Percentiles rank a stretch among this genome's conserved stretches.
These are phyloP conservation scores for Emesis russula DNA, from an alignment of 2,888 invertebrate genomes.

Conservation along the genomic window DNA sequence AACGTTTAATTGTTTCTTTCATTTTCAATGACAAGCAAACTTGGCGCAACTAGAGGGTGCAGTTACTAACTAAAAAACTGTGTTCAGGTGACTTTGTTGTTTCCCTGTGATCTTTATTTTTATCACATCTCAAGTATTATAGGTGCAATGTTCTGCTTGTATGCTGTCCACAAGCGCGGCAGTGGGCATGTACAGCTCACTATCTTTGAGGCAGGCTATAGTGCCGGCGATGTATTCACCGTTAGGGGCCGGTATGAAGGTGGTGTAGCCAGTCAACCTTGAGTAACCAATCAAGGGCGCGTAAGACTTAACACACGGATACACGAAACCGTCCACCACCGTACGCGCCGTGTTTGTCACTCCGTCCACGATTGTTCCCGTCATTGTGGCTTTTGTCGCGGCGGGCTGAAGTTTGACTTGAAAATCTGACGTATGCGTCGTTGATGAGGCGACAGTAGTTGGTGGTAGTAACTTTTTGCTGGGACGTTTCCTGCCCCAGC, in stretches of 20 bases:
- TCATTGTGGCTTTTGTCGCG: background rate
- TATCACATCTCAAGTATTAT: background rate
- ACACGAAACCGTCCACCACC: constrained; percentile 21
- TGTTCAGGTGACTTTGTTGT: background rate
- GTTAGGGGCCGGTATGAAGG: too few species aligned
- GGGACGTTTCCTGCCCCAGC: too few species aligned
- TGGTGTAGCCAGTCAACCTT: too few species aligned
- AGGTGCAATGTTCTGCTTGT: constrained; percentile 3
- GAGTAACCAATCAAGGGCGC: background rate
- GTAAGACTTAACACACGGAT: constrained; percentile 11
- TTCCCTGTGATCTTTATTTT: background rate
- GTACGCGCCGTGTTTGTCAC: background rate
- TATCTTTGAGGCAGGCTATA: constrained; percentile 11
- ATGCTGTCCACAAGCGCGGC: background rate
- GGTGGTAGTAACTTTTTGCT: too few species aligned
- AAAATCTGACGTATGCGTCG: too few species aligned
- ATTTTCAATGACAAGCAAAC: too few species aligned
- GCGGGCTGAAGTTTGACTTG: background rate
- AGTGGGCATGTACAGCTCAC: background rate
- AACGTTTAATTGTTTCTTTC: too few species aligned
- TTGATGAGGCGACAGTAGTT: too few species aligned
- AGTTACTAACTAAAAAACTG: too few species aligned
- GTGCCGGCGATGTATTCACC: background rate
- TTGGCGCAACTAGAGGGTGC: too few species aligned
- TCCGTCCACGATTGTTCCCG: background rate